Evolutionary conservation across 2,113 vertebrate genomes (phyloP), one percentile per base, ranked within the genome.

Genomic region (Herpetotheres cachinnans): DNA sequence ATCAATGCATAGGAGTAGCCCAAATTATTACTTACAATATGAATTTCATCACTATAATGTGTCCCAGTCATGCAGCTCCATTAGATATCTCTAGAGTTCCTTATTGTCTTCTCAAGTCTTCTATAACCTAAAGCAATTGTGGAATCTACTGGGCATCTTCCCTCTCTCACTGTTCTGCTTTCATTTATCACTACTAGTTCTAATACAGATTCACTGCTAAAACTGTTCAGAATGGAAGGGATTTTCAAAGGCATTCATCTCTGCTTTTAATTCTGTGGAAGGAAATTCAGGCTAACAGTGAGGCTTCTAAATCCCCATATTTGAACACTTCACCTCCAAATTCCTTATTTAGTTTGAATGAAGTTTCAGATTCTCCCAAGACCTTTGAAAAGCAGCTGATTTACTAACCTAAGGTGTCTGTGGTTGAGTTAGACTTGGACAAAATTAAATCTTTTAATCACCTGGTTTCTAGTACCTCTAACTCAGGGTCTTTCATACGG

Each of bases 11-110:
- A 95, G 86, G 44, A 91, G 49, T 78, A 94, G 49, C 54, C 89
- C 62, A 76, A 91, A 95, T 95, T 93, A 92, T 89, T 89, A 82
- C 91, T 85, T 93, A n/a, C 61, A 87, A 9, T 85, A 30, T 80
- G 86, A 85, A 91, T 87, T 91, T 93, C 78, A 82, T 89, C n/a
- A 4, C 40, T 76, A 3, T 86, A 94, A 76, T 87, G 66, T 92
- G 59, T 94, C 76, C 82, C 86, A 89, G 80, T 76, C 83, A 79
- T 5, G 8, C 65, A 71, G 25, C 69, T 97, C 77, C 73, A 65
- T 87, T 91, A 95, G 44, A 2, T 42, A 40, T 49, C 80, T 96
- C 61, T 62, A 7, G 69, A 93, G 56, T 89, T 95, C 32, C 27
- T 96, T 59, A 9, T 55, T 1, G 0, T 73, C 84, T 66, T 91